A percentile compares a stretch with the other conserved stretches of the same genome.
Evolutionary conservation across 1,140 invertebrate genomes (phyloP).

Genomic region (Habropoda laboriosa): DNA sequence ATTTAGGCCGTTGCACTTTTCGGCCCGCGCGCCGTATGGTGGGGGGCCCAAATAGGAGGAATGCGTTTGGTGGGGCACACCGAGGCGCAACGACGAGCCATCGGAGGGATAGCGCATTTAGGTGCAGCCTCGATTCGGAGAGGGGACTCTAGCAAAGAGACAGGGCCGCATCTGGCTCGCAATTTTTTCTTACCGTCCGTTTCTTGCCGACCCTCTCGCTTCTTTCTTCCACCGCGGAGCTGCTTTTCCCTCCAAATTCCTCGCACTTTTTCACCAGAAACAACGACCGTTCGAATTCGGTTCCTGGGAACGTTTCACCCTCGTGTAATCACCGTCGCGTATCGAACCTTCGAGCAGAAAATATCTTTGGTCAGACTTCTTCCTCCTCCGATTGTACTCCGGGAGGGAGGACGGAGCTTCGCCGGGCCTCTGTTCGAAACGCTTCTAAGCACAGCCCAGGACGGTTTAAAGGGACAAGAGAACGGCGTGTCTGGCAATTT

Average conservation of each 20-base stretch:
- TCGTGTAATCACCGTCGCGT: too few relatives aligned
- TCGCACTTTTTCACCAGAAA: not conserved
- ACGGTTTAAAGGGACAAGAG: constrained; percentile 2
- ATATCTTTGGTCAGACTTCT: too few relatives aligned
- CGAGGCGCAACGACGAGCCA: constrained; percentile 54
- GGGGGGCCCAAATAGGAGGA: constrained; percentile 72
- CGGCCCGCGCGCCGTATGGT: constrained; percentile 68
- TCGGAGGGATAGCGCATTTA: constrained; percentile 76
- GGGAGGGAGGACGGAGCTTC: too few relatives aligned
- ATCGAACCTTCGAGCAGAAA: too few relatives aligned
- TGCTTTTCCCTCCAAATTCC: constrained; percentile 11
- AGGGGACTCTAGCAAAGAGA: constrained; percentile 79
- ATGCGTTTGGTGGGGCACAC: constrained; percentile 63
- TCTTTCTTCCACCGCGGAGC: constrained; percentile 9
- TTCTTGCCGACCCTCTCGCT: constrained; percentile 53
- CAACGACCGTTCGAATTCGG: not conserved
- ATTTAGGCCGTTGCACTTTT: constrained; percentile 83
- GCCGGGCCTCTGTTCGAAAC: not conserved
- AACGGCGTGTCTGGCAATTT: constrained; percentile 28
- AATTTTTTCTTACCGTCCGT: constrained; percentile 49
- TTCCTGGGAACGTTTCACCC: too few relatives aligned
- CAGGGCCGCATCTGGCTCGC: constrained; percentile 70
- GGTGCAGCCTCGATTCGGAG: constrained; percentile 67
- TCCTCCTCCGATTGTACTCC: too few relatives aligned
- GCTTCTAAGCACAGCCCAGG: not conserved